A percentile compares a stretch with the other conserved stretches of the same genome.
Evolutionary conservation across 2,113 vertebrate species (phyloP).

Genomic region (Chloebia gouldiae): DNA sequence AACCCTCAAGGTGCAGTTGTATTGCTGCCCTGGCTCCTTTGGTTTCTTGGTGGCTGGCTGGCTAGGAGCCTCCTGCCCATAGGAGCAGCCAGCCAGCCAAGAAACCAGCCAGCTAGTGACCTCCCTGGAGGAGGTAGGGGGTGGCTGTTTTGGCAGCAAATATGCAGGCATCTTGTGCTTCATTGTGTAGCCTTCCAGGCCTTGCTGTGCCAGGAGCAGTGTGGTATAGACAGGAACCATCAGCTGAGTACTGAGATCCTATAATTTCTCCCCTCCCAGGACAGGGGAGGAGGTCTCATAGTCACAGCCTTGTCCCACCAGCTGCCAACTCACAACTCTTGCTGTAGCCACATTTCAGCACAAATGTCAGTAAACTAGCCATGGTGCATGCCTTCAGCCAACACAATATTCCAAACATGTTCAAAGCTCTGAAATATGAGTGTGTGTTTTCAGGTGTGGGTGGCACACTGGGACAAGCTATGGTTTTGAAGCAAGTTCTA

Average conservation of each 20-base stretch:
- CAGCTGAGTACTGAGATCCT: not conserved
- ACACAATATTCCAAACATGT: not conserved
- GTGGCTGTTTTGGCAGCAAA: not conserved
- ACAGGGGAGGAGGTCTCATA: not conserved
- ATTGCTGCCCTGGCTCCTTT: not conserved
- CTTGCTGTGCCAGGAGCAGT: not conserved
- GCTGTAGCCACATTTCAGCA: not conserved
- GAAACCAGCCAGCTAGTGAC: not conserved
- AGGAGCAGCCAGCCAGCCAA: not conserved
- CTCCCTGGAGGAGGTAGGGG: not conserved
- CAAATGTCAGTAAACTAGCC: not conserved
- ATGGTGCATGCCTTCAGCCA: rapidly evolving
- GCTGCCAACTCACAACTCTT: not conserved
- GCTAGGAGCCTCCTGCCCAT: too few species aligned
- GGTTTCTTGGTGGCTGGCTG: too few species aligned
- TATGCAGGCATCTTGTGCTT: not conserved
- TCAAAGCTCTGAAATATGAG: not conserved
- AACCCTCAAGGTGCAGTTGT: not conserved
- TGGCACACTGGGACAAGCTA: not conserved
- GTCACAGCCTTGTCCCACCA: not conserved
- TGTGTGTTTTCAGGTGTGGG: not conserved
- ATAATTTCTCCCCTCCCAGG: not conserved
- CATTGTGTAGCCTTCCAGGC: not conserved
- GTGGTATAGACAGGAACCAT: not conserved
- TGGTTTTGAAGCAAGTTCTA: not conserved